Conservation (phyloP, 2,888 invertebrate genomes). For the Hedychridium roseum region DNA sequence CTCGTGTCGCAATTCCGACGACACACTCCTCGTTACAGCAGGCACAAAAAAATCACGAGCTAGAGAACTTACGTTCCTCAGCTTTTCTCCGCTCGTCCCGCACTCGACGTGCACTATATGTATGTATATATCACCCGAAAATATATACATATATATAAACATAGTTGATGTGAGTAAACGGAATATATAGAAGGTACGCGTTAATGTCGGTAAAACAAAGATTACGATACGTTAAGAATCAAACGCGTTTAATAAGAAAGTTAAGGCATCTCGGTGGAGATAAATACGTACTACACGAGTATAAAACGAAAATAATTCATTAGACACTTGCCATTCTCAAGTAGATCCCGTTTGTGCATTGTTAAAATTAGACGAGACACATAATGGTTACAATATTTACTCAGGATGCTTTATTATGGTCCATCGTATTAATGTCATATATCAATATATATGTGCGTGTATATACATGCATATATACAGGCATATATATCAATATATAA, state of each 20-base stretch:
- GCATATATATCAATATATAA: constrained; percentile 34
- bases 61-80: constrained; percentile 47
- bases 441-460: constrained; percentile 37
- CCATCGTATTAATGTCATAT: constrained; percentile 34
- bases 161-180: too few relatives aligned
- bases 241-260: constrained; percentile 45
- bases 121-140: too few relatives aligned
- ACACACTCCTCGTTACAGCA: constrained; percentile 36
- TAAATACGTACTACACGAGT: constrained; percentile 31
- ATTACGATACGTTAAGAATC: constrained; percentile 48
- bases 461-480: constrained; percentile 29
- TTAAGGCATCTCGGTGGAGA: constrained; percentile 20
- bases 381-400: constrained; percentile 64
- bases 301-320: constrained; percentile 35
- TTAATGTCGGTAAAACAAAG: constrained; percentile 29
- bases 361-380: constrained; percentile 56
- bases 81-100: constrained; percentile 42
- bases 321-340: constrained; percentile 38
- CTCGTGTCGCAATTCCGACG: constrained; percentile 21
- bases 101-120: too few relatives aligned
- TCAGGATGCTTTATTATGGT: constrained; percentile 63
- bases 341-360: constrained; percentile 50
- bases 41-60: constrained; percentile 34
- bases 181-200: too few relatives aligned
- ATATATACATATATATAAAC: too few relatives aligned